These are phyloP conservation scores for Oxyura jamaicensis DNA, from an alignment of 2,113 vertebrate genomes.

Conservation along the genomic window DNA sequence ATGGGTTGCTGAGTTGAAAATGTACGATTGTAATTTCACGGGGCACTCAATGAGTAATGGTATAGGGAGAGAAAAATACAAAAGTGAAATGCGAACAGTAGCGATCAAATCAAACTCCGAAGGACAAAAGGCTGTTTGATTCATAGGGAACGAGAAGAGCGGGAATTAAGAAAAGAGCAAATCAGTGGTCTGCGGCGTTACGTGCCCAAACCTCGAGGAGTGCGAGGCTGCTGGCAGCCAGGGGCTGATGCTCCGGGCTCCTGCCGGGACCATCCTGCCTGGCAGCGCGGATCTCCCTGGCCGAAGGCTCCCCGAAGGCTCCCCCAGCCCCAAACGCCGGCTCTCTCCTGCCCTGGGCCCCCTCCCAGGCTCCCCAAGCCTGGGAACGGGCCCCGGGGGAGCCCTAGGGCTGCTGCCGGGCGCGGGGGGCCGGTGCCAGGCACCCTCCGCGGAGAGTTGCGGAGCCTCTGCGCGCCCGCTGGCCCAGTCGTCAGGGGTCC, in stretches of 20 bases:
- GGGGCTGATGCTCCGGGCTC: slow-evolving; percentile 15
- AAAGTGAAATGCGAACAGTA: slow-evolving; percentile 83
- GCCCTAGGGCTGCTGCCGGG: background rate
- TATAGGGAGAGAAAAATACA: slow-evolving; percentile 82
- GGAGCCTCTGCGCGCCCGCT: background rate
- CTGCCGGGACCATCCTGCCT: background rate
- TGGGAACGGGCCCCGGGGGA: background rate
- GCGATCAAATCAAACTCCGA: slow-evolving; percentile 83
- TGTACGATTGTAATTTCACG: slow-evolving; percentile 95
- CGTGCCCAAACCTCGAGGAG: slow-evolving; percentile 63
- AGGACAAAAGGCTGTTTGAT: slow-evolving; percentile 78
- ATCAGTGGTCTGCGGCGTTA: slow-evolving; percentile 71
- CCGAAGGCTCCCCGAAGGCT: background rate
- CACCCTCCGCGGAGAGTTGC: background rate
- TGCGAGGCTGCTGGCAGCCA: slow-evolving; percentile 39
- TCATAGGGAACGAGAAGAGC: slow-evolving; percentile 71
- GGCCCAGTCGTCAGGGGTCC: slow-evolving; percentile 24
- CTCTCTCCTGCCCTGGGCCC: slow-evolving; percentile 29
- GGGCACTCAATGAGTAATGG: slow-evolving; percentile 95
- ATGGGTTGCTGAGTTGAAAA: slow-evolving; percentile 97
- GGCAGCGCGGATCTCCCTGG: background rate
- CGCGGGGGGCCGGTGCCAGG: background rate
- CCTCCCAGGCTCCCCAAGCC: background rate
- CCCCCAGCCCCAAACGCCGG: background rate
- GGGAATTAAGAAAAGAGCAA: slow-evolving; percentile 77